Evolutionary conservation across 2,113 vertebrate species (phyloP), one percentile per base, ranked within the genome.

Genomic region (Triplophysa tibetana): DNA sequence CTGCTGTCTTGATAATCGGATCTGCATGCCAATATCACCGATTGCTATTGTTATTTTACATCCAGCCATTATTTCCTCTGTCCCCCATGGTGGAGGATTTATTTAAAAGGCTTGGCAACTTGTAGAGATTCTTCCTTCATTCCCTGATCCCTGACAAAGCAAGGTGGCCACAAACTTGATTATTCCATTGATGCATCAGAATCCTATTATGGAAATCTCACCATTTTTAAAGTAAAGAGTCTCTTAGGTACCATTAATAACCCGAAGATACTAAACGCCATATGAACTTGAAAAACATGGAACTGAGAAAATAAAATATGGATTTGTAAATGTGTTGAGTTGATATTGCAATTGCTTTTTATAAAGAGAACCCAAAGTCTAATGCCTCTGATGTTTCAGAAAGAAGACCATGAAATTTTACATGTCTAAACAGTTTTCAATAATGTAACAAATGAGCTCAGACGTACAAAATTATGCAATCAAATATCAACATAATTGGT

Each of bases 111-210:
- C 70, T 75, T 69, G 52, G 72, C 60, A 77, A 72, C 77, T 52
- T 60, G 60, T 58, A 62, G 50, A 38, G 76, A 43, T 78, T 77
- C 65, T 45, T 68, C 70, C 65, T 80, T 23, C 23, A 65, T 58
- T 79, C 62, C 24, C 64, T 70, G 60, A 73, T 70, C 48, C 66
- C 23, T 69, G 56, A 74, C 26, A 75, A 77, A 74, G 69, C 69
- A 84, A 77, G 33, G 63, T 43, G 68, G 38, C 48, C 48, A 45
- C 79, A 77, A 77, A 78, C 62, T 38, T 73, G 74, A 84, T 84
- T 60, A 78, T 72, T 78, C 26, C 24, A 21, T 43, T 1, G 11
- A 13, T 12, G 1, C 43, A 24, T 23, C 23, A 41, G 48, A 75
- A 67, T 75, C 70, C 79, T 67, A 63, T 72, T 70, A 63, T 9